Percentiles rank a stretch among this genome's conserved stretches.
Evolutionary conservation across 1,140 invertebrate genomes (phyloP).

Genomic region (Leptopilina clavipes): DNA sequence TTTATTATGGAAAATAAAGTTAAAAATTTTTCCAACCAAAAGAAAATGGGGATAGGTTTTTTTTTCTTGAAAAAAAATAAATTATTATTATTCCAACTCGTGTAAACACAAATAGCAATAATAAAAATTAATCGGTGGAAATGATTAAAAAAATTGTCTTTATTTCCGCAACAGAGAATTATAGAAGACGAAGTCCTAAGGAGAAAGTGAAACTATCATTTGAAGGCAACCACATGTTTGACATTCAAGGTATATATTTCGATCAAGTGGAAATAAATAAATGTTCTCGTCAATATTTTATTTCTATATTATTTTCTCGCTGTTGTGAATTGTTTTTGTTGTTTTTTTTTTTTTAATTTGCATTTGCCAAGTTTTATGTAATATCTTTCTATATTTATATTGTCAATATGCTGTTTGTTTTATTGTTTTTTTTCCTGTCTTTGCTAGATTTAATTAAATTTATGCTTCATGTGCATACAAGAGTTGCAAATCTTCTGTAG

Average conservation of each 20-base stretch:
- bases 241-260: constrained; percentile 32
- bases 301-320: neutral
- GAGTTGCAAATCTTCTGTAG: constrained; percentile 16
- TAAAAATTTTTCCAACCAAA: too few relatives aligned
- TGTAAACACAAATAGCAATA: too few relatives aligned
- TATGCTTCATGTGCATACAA: constrained; percentile 26
- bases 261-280: constrained; percentile 12
- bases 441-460: neutral
- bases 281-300: neutral
- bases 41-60: too few relatives aligned
- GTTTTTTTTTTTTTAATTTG: neutral
- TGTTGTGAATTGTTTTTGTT: neutral
- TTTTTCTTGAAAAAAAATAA: too few relatives aligned
- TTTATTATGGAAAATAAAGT: too few relatives aligned
- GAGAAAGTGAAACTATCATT: constrained; percentile 34
- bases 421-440: constrained; percentile 15
- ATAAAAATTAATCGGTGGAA: neutral
- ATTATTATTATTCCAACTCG: too few relatives aligned
- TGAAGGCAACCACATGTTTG: constrained; percentile 32
- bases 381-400: neutral
- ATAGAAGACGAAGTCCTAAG: constrained; percentile 34
- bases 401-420: constrained; percentile 11
- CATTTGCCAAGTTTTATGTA: neutral
- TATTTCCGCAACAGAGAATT: constrained; percentile 26
- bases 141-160: constrained; percentile 22